Conservation (phyloP, 2,888 invertebrate genomes). For the Acrocyrtus sp. region DNA sequence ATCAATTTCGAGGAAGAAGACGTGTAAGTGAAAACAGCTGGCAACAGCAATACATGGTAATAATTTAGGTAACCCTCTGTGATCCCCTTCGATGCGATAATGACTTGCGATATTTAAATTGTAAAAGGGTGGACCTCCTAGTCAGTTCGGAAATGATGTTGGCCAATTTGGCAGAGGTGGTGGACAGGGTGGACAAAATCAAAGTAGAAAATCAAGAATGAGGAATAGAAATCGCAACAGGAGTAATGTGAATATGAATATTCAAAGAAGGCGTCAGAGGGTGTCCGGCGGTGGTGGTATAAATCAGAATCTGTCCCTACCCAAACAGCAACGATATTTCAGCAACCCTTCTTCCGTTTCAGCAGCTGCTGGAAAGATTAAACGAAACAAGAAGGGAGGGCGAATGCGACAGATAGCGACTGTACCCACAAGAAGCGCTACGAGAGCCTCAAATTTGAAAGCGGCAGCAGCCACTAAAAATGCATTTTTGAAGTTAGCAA, state of each 20-base stretch:
- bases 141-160: not conserved
- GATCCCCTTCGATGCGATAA: no score
- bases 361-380: not conserved
- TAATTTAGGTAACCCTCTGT: no score
- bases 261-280: conserved; percentile 20
- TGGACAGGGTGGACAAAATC: conserved; percentile 8
- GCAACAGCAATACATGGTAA: no score
- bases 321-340: conserved; percentile 30
- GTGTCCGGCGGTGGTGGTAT: not conserved
- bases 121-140: not conserved
- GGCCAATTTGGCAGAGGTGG: conserved; percentile 10
- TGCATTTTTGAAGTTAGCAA: conserved; percentile 47
- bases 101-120: no score
- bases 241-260: no score
- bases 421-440: not conserved
- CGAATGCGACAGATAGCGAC: conserved; percentile 6
- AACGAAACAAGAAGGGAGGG: conserved; percentile 9
- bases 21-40: no score
- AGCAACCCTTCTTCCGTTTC: not conserved
- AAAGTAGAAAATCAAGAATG: not conserved
- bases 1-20: no score
- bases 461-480: conserved; percentile 17
- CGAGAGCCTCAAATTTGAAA: not conserved
- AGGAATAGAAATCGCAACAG: conserved; percentile 27
- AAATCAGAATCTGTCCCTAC: not conserved